Base-by-base conservation (phyloP, 2,113 vertebrate genomes). In the Rhinopomastus cyanomelas region DNA sequence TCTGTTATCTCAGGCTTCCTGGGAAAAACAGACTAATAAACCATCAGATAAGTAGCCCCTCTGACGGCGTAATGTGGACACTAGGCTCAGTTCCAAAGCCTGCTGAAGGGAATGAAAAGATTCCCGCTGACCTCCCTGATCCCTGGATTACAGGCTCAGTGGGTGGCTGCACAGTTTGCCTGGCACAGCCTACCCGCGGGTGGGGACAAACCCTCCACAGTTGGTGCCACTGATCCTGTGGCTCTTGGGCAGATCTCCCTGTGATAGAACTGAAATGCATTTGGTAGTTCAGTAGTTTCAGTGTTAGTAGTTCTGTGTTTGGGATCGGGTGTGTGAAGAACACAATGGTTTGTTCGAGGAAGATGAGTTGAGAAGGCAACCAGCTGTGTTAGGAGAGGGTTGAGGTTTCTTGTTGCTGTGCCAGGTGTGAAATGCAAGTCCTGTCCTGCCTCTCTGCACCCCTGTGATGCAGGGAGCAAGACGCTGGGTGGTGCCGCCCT, bases 1-100 rank as follows among this genome's bases (percentile, higher is more conserved):
- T 90, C 93, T 86, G 76, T 93, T 96, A 81, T 96, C 96, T 93
- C 82, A 86, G 85, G 88, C 91, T 94, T 95, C 92, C 95, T 94
- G 94, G 86, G 87, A 91, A 96, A 97, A 95, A 96, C 39, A 97
- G 78, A 59, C 77, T 72, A 84, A 86, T 76, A 94, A 93, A 92
- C 77, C 59, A 69, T 61, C 71, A 82, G 67, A 89, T 81, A 90
- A 72, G 77, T 46, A 75, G 78, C 66, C 60, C 66, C 34, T 94
- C 76, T 92, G 85, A 92, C 62, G 90, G 66, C 60, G 19, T 73
- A 89, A 93, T 90, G 64, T 3, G 1, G 62, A 55, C 42, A 80
- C 55, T 46, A 90, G 92, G 87, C 91, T 90, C 74, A 37, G 60
- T 93, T 92, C 89, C 81, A 93, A 82, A 87, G 60, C 46, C 51